Base-by-base conservation (phyloP, 2,888 invertebrate species). In the Crioceris asparagi region DNA sequence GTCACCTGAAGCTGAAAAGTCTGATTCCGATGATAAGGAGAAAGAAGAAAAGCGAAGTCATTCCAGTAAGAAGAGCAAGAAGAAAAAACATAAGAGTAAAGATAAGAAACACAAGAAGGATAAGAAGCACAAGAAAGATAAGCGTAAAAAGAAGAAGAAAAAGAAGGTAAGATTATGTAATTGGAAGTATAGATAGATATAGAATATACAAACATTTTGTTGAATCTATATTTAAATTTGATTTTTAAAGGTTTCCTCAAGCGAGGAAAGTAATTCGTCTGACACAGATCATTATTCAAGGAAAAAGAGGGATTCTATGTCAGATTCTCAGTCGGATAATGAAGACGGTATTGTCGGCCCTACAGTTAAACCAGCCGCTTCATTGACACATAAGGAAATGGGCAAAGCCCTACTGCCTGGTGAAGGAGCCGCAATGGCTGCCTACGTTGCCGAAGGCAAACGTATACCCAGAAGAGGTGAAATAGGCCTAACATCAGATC, bases 381-480 rank as follows among this genome's bases (percentile, higher is more conserved):
- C 79, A 2, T 61, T 85, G 3, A 78, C 80, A 4, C 76, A 77
- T 38, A 83, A 81, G 62, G 91, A 92, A 61, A 87, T 85, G 65
- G 91, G 90, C 4, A 83, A 90, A 61, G 96, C 97, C 19, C 67
- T 98, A 56, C 66, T 98, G 51, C 96, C 96, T 0, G 96, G 96
- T 37, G 98, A 98, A 73, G 97, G 91, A 53, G 97, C 96, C 25
- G 98, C 97, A 3, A 98, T 99, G 97, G 98, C 98, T 2, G 96
- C 97, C 0, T 98, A 82, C 63, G 94, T 98, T 8, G 94, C 94
- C 0, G 97, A 97, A 63, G 98, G 98, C 10, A 98, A 98, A 67
- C 74, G 98, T 43, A 98, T 98, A 55, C 98, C 98, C 0, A 71
- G 98, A 27, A 74, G 98, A 71, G 98, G 98, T 54, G 98, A 98